Evolutionary conservation across 1,140 invertebrate species (phyloP).

Genomic region (Achroia grisella): DNA sequence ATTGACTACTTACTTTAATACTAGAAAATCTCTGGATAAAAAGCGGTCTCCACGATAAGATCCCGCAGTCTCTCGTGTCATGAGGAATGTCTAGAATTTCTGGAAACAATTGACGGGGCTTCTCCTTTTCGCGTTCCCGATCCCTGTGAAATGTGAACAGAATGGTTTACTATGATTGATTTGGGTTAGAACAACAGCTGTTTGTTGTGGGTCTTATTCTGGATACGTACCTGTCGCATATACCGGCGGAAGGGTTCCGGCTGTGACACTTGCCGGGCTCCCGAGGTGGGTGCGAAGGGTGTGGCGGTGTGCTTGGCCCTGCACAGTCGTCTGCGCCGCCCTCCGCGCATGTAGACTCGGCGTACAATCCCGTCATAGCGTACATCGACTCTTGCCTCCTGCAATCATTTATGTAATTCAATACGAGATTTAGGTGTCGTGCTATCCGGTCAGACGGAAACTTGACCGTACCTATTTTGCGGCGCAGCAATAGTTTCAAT

Average conservation of each 20-base stretch:
- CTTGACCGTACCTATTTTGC: too few relatives aligned
- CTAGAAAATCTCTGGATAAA: constrained; percentile 89
- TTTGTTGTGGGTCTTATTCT: background rate
- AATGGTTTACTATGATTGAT: background rate
- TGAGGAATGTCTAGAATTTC: constrained; percentile 78
- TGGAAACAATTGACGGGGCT: constrained; percentile 73
- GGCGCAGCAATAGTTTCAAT: too few relatives aligned
- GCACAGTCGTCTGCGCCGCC: constrained; percentile 60
- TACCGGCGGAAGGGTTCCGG: constrained; percentile 81
- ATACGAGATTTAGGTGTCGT: constrained; percentile 3
- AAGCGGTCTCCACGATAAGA: constrained; percentile 84
- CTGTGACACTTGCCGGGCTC: constrained; percentile 82
- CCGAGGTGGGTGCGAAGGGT: constrained; percentile 47
- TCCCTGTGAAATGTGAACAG: constrained; percentile 37
- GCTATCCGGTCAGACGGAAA: too few relatives aligned
- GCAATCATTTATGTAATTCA: constrained; percentile 7
- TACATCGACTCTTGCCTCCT: constrained; percentile 90
- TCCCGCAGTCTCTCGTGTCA: constrained; percentile 85
- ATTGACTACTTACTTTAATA: constrained; percentile 80
- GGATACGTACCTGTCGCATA: constrained; percentile 77
- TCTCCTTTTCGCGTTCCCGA: constrained; percentile 72
- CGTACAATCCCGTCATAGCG: constrained; percentile 89
- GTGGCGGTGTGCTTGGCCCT: constrained; percentile 53
- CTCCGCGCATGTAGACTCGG: constrained; percentile 77
- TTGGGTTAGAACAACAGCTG: too few relatives aligned